Evolutionary conservation across 2,113 vertebrate genomes (phyloP), one percentile per base, ranked within the genome.

Genomic region (Lampris incognitus): DNA sequence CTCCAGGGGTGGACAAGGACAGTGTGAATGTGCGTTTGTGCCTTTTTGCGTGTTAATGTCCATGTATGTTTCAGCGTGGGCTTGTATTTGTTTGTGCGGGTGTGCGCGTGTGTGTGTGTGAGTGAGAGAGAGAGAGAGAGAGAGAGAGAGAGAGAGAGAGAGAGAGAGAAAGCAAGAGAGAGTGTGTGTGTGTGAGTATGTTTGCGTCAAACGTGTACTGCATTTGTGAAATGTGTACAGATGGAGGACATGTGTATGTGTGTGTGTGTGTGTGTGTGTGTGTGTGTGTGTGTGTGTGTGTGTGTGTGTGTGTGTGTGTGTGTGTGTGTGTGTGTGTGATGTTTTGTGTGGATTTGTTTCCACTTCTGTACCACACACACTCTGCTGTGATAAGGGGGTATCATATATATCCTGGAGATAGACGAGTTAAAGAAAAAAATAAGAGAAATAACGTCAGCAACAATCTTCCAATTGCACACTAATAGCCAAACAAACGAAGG

Each of bases 1-100:
- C 68, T 40, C 24, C 39, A 54, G 52, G 37, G 42, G 0, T 39
- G 2, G 40, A 60, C 48, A 55, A 13, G 3, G 11, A 11, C 7
- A 1, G 58, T 60, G 61, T 69, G 71, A 1, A 38, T 60, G 61
- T 69, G 71, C 48, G 46, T 56, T 39, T 50, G 72, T 68, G 44
- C 58, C 37, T 78, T 48, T 38, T 36, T 61, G 38, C 60, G 2
- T 64, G 60, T 61, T 39, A 66, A 51, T 61, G 49, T 44, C 41
- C 46, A 13, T 41, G 48, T 56, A 36, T 70, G 48, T 66, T 3
- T 50, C 46, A 8, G 44, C 2, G 44, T 55, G 37, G 13, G 49
- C 6, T 10, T 54, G 38, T 52, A 49, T n/a, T 51, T 51, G 41
- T 61, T 52, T 42, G 67, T 73, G 51, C 11, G 36, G 37, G 54